Base-by-base conservation (phyloP, 2,797 vertebrate species). In the Odontamblyopus rebecca region DNA sequence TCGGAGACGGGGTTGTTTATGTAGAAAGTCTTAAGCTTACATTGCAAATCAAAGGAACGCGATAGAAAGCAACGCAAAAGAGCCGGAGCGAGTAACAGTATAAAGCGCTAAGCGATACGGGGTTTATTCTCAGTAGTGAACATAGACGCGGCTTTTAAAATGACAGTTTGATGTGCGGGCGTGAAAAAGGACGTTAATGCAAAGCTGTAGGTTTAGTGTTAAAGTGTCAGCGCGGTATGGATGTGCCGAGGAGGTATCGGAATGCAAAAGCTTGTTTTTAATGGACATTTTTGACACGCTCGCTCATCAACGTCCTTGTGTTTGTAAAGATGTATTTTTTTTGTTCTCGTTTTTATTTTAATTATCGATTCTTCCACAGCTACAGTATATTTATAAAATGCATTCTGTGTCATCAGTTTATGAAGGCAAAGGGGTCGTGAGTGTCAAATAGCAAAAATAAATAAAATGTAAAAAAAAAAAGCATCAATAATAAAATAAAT, bases 21-120 rank as follows among this genome's bases (percentile, higher is more conserved):
- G 65, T 11, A 29, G 32, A 66, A 84, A 88, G 89, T 56, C n/a
- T 23, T 81, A 80, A 35, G 66, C 51, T 72, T 59, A 57, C 15
- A 7, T 67, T 67, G 80, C 7, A 26, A 76, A 80, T 81, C 73
- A 85, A 79, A 82, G 70, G 29, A 30, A 68, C 38, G 44, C 13
- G 63, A 65, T 74, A 74, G 66, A 78, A 23, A 13, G 65, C 54
- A n/a, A 30, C 60, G 26, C 78, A 67, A 79, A 70, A 44, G 75
- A 78, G 71, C 61, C 59, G 0, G 6, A 56, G 0, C 15, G 18
- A 51, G 70, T 51, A 44, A 26, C 13, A 19, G n/a, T 7, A 15
- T 15, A 23, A 44, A 44, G n/a, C n/a, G 4, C 38, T 44, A 64
- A 41, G 38, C n/a, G 13, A 26, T 64, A 15, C 6, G 61, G 6